These are phyloP conservation scores for Sebastes nivosus DNA, from an alignment of 2,797 vertebrate genomes.

Conservation along the genomic window DNA sequence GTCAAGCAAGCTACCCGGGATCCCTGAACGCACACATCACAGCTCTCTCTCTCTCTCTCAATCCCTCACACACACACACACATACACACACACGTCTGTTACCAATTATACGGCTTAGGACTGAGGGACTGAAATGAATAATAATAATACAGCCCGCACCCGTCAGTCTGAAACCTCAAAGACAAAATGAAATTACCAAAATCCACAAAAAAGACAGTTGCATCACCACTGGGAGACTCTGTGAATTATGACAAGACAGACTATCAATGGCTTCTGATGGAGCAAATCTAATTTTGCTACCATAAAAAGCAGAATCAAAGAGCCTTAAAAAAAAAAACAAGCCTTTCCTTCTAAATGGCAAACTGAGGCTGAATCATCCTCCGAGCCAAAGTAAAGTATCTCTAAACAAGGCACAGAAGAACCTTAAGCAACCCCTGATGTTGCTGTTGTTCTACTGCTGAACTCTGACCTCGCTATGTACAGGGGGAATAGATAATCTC, in stretches of 20 bases:
- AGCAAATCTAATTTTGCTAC: conserved; percentile 33
- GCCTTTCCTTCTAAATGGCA: neutral
- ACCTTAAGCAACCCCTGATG: neutral
- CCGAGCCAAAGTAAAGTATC: neutral
- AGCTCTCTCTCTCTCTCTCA: neutral
- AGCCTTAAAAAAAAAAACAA: neutral
- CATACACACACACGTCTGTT: conserved; percentile 64
- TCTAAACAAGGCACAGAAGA: neutral
- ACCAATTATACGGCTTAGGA: conserved; percentile 79
- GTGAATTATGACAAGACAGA: conserved; percentile 48
- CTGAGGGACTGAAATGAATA: conserved; percentile 76
- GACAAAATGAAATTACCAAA: conserved; percentile 74
- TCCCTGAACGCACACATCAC: conserved; percentile 55
- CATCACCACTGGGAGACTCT: conserved; percentile 66
- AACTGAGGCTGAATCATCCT: conserved; percentile 7
- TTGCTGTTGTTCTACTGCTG: neutral
- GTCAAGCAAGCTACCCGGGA: conserved; percentile 58
- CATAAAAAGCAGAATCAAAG: conserved; percentile 17
- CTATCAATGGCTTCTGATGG: conserved; percentile 79
- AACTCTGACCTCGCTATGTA: conserved; percentile 6
- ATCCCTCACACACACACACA: neutral
- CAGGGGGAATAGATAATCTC: neutral
- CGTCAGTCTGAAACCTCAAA: conserved; percentile 75
- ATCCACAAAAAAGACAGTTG: conserved; percentile 70
- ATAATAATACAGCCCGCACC: conserved; percentile 75